Percentiles rank a stretch among this genome's conserved stretches.
phyloP scores from a whole-genome alignment of 2,888 invertebrate genomes.

The Eristalis tenax region DNA sequence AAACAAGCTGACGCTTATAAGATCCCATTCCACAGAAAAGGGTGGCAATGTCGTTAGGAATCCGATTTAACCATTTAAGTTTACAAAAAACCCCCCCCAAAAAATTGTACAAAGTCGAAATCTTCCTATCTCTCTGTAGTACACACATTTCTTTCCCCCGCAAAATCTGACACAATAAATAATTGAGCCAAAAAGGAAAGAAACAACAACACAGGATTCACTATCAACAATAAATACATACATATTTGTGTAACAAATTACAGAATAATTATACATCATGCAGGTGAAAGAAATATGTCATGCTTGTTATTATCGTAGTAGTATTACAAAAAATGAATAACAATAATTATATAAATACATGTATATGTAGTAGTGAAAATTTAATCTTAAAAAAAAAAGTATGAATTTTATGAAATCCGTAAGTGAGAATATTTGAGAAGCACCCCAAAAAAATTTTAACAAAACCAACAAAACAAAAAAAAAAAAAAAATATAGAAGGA shows the following conservation, averaged over 20 bases:
- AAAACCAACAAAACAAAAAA: constrained; percentile 24
- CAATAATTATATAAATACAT: constrained; percentile 14
- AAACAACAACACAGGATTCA: constrained; percentile 22
- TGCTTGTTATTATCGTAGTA: constrained; percentile 34
- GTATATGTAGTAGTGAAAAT: constrained; percentile 52
- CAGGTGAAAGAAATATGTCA: background rate
- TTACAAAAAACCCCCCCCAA: constrained; percentile 2
- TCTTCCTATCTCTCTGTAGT: constrained; percentile 11
- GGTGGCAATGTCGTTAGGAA: background rate
- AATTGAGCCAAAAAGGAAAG: constrained; percentile 38
- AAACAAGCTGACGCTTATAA: too few species aligned
- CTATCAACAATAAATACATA: constrained; percentile 21
- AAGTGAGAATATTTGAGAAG: constrained; percentile 25
- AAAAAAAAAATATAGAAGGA: constrained; percentile 4
- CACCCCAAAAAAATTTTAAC: constrained; percentile 30
- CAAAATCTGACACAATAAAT: constrained; percentile 27
- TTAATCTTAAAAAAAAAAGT: constrained; percentile 47
- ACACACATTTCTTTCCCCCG: constrained; percentile 48
- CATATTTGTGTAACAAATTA: constrained; percentile 4
- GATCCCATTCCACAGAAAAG: too few species aligned
- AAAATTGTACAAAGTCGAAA: constrained; percentile 53
- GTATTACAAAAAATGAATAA: constrained; percentile 21
- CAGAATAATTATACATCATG: background rate
- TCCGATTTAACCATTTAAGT: background rate
- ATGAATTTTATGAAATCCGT: constrained; percentile 5